Evolutionary conservation across 1,140 invertebrate genomes (phyloP).

Genomic region (Laodelphax striatellus): DNA sequence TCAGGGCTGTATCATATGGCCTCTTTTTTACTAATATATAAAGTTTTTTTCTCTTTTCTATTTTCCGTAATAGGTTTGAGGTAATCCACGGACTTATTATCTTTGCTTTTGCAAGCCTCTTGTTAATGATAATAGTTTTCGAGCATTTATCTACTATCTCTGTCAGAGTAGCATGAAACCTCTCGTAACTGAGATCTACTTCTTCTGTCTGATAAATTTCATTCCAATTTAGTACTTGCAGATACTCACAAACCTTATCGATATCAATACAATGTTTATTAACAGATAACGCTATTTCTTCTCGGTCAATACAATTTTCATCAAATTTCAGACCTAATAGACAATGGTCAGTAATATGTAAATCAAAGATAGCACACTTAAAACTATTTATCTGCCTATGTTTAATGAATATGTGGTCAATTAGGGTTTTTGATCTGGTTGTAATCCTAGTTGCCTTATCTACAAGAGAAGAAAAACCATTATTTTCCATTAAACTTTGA

Average conservation of each 20-base stretch:
- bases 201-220: neutral
- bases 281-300: neutral
- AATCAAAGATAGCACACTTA: no score
- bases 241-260: neutral
- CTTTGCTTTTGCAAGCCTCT: neutral
- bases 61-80: neutral
- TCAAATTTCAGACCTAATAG: no score
- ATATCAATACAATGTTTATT: neutral
- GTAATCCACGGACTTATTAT: slow-evolving; percentile 7
- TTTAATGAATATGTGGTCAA: no score
- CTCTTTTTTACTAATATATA: slow-evolving; percentile 2
- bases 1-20: slow-evolving; percentile 2
- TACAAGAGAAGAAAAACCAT: no score
- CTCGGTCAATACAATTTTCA: no score
- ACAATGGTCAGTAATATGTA: no score
- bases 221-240: neutral
- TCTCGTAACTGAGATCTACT: neutral
- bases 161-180: neutral
- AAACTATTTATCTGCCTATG: no score
- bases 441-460: no score
- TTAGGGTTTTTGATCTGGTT: no score
- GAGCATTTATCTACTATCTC: neutral
- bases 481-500: no score
- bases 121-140: neutral
- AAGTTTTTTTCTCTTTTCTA: neutral